Percentiles rank a stretch among this genome's conserved stretches.
Conservation (phyloP, 2,797 vertebrate species). For the Cossypha polioptera region DNA sequence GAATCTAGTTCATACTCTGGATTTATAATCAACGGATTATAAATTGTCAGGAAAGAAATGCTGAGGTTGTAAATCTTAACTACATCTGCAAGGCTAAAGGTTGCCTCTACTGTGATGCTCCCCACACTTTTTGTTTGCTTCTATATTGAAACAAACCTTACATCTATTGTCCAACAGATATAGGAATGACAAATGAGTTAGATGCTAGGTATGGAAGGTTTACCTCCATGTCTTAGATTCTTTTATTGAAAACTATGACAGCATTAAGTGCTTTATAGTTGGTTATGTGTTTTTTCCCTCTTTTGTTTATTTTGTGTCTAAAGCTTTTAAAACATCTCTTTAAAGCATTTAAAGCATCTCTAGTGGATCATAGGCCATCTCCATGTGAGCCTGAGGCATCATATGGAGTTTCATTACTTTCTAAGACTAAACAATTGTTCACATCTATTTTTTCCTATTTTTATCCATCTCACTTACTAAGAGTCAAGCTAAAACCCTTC, state of each 20-base stretch:
- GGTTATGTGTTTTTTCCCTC: not conserved
- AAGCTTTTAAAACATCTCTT: not conserved
- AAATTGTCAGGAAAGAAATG: not conserved
- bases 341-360: too few relatives aligned
- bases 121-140: not conserved
- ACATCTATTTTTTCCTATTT: not conserved
- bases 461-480: not conserved
- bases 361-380: not conserved
- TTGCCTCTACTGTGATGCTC: not conserved
- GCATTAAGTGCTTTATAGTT: not conserved
- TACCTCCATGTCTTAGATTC: not conserved
- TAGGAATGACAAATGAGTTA: not conserved
- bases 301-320: not conserved
- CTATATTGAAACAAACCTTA: not conserved
- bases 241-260: not conserved
- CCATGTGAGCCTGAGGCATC: not conserved
- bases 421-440: not conserved
- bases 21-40: not conserved
- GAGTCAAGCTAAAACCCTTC: not conserved
- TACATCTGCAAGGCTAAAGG: not conserved
- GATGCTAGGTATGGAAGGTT: not conserved
- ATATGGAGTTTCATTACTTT: not conserved
- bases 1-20: not conserved
- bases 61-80: not conserved
- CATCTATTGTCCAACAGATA: accelerated